Percentiles rank a stretch among this genome's conserved stretches.
phyloP scores from a whole-genome alignment of 1,140 invertebrate species.

The Lerema accius region DNA sequence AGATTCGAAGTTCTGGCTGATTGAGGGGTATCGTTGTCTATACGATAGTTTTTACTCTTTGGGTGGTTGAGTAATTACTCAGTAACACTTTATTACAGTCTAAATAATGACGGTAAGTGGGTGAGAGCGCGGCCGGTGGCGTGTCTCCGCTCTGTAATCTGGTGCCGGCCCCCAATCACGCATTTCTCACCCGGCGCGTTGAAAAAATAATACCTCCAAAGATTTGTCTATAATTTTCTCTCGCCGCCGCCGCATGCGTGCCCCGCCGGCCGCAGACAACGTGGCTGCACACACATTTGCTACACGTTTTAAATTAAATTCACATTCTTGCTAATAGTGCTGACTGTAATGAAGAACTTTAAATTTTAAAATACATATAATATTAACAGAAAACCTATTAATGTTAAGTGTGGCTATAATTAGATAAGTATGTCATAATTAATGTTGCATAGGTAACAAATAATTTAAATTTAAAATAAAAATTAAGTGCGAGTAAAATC shows the following conservation, averaged over 20 bases:
- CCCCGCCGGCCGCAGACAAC: slow-evolving; percentile 25
- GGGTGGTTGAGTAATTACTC: slow-evolving; percentile 76
- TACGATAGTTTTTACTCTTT: slow-evolving; percentile 48
- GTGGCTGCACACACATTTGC: slow-evolving; percentile 24
- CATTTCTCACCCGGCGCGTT: slow-evolving; percentile 80
- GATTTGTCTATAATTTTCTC: slow-evolving; percentile 80
- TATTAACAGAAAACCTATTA: too few species aligned
- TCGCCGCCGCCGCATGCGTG: slow-evolving; percentile 54
- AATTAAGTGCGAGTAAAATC: too few species aligned
- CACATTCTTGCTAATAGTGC: not conserved
- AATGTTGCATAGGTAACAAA: too few species aligned
- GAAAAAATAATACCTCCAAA: slow-evolving; percentile 77
- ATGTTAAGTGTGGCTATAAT: too few species aligned
- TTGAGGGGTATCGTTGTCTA: slow-evolving; percentile 38
- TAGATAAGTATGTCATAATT: too few species aligned
- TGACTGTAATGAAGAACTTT: too few species aligned
- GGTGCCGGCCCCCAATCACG: slow-evolving; percentile 76
- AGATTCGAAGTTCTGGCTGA: slow-evolving; percentile 15
- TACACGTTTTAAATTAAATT: not conserved
- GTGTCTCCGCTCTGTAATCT: slow-evolving; percentile 75
- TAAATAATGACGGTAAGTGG: slow-evolving; percentile 76
- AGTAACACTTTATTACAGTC: slow-evolving; percentile 75
- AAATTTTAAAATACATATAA: too few species aligned
- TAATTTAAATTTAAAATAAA: too few species aligned
- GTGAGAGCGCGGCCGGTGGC: slow-evolving; percentile 70